Evolutionary conservation across 2,888 invertebrate species (phyloP).

Genomic region (Autographa pulchrina): DNA sequence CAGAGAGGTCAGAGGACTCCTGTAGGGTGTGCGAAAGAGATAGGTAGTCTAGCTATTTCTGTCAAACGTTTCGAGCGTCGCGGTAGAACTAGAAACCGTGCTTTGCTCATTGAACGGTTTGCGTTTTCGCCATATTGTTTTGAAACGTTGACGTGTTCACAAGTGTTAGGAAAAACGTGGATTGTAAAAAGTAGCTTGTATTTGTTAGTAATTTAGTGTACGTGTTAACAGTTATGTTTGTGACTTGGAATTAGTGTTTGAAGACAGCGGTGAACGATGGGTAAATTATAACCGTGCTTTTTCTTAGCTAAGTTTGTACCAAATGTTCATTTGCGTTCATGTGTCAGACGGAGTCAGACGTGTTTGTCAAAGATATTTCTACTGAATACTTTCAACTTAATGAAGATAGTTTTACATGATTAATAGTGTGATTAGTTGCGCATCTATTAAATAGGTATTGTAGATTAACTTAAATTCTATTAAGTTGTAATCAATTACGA

Average conservation of each 20-base stretch:
- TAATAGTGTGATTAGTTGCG: background rate
- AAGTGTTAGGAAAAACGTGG: slow-evolving; percentile 56
- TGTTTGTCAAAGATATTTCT: background rate
- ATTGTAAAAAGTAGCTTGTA: slow-evolving; percentile 47
- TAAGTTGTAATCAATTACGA: too few species aligned
- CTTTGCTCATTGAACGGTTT: slow-evolving; percentile 34
- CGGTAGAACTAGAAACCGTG: slow-evolving; percentile 30
- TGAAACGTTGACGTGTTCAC: slow-evolving; percentile 64
- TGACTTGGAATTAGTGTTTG: slow-evolving; percentile 26
- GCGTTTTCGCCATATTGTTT: slow-evolving; percentile 65
- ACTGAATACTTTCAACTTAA: background rate
- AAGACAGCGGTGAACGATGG: slow-evolving; percentile 44
- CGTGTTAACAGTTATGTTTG: slow-evolving; percentile 34
- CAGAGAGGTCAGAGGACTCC: background rate
- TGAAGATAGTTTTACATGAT: background rate
- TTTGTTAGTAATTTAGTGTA: slow-evolving; percentile 33
- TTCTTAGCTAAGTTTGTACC: background rate
- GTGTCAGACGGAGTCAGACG: slow-evolving; percentile 35
- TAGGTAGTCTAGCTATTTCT: slow-evolving; percentile 29
- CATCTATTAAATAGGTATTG: too few species aligned
- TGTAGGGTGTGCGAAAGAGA: slow-evolving; percentile 43
- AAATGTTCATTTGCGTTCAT: slow-evolving; percentile 32
- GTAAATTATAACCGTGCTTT: slow-evolving; percentile 42
- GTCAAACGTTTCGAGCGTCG: slow-evolving; percentile 28
- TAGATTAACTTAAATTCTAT: too few species aligned